A percentile compares a stretch with the other conserved stretches of the same genome.
phyloP scores from a whole-genome alignment of 2,888 invertebrate genomes.

The Sarcophaga rosellei region DNA sequence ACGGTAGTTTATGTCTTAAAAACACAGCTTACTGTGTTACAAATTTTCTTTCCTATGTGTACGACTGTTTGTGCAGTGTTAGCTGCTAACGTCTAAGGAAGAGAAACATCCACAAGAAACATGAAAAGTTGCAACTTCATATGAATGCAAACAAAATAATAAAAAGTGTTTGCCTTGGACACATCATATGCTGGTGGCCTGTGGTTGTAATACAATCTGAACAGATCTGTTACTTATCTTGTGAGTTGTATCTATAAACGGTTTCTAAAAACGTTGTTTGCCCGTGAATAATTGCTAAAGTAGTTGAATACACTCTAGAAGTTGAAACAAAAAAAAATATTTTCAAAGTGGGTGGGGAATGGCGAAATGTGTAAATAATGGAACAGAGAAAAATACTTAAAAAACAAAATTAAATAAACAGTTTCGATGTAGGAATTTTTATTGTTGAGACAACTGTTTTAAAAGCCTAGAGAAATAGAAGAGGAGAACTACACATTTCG shows the following conservation, averaged over 20 bases:
- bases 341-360: too few relatives aligned
- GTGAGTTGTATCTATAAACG: slow-evolving; percentile 29
- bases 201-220: slow-evolving; percentile 62
- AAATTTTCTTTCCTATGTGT: slow-evolving; percentile 5
- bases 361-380: too few relatives aligned
- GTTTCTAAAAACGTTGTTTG: neutral
- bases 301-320: slow-evolving; percentile 10
- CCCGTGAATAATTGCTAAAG: slow-evolving; percentile 39
- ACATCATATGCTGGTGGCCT: slow-evolving; percentile 37
- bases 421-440: too few relatives aligned
- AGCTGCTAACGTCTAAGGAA: neutral
- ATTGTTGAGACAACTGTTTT: too few relatives aligned
- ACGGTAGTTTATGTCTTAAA: slow-evolving; percentile 62
- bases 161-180: neutral
- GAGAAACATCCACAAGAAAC: neutral
- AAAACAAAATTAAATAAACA: neutral
- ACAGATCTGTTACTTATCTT: slow-evolving; percentile 55
- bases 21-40: slow-evolving; percentile 35
- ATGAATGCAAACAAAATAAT: neutral
- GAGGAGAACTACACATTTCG: too few relatives aligned
- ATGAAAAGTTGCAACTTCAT: neutral
- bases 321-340: neutral
- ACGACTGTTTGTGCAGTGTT: neutral
- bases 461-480: too few relatives aligned
- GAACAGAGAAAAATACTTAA: neutral